Conservation (phyloP, 2,888 invertebrate species). For the Xestia rhomboidea region DNA sequence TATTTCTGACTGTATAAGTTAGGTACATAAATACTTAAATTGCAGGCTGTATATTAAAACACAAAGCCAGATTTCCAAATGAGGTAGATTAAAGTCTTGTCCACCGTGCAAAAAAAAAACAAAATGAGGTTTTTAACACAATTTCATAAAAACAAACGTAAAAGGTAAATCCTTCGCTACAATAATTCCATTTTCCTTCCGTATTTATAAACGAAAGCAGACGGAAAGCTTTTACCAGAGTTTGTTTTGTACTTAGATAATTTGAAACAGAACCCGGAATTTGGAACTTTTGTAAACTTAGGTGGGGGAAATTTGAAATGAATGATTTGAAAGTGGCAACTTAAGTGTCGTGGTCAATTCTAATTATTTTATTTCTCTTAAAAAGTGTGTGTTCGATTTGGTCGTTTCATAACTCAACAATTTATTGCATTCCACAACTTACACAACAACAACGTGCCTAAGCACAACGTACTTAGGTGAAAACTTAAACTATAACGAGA, state of each 20-base stretch:
- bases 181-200: constrained; percentile 25
- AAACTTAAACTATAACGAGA: background rate
- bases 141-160: constrained; percentile 25
- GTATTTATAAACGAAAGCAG: constrained; percentile 29
- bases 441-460: no score
- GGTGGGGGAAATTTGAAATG: background rate
- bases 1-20: no score
- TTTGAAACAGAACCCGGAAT: constrained; percentile 14
- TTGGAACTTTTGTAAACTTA: constrained; percentile 18
- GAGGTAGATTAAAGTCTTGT: constrained; percentile 15
- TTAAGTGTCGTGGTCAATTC: background rate
- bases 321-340: background rate
- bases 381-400: background rate
- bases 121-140: constrained; percentile 10
- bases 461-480: no score
- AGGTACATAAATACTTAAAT: background rate
- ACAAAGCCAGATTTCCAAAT: background rate
- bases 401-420: no score
- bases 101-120: constrained; percentile 3
- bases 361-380: background rate
- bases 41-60: background rate
- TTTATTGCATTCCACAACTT: no score
- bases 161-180: constrained; percentile 33
- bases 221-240: constrained; percentile 11
- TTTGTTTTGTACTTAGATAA: constrained; percentile 25